A percentile compares a stretch with the other conserved stretches of the same genome.
These are phyloP conservation scores for Laspeyria flexula DNA, from an alignment of 2,888 invertebrate species.

Conservation along the genomic window DNA sequence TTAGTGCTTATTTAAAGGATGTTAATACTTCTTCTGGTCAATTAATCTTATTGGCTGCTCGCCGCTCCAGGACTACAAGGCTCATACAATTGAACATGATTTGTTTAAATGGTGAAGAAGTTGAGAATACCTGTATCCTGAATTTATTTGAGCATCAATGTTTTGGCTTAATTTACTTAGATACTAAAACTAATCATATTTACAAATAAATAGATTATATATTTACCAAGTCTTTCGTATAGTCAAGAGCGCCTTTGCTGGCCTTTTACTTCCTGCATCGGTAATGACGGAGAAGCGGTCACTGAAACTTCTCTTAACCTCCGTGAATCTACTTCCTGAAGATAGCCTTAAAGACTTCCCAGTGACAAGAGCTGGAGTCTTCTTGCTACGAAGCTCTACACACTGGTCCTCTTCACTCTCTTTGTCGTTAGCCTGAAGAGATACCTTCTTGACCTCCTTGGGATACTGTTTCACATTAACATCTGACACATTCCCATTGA, in stretches of 20 bases:
- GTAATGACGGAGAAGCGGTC: constrained; percentile 77
- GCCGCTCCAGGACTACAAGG: too few species aligned
- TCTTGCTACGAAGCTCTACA: constrained; percentile 57
- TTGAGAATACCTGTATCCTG: too few species aligned
- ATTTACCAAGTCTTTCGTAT: constrained; percentile 83
- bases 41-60: too few species aligned
- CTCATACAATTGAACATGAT: too few species aligned
- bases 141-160: too few species aligned
- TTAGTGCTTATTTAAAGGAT: too few species aligned
- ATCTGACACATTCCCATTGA: constrained; percentile 62
- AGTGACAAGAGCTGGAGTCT: constrained; percentile 53
- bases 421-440: constrained; percentile 46
- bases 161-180: too few species aligned
- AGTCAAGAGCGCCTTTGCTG: constrained; percentile 69
- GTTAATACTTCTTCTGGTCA: too few species aligned
- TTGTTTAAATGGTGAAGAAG: too few species aligned
- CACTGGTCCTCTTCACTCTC: constrained; percentile 41
- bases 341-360: constrained; percentile 71
- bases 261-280: constrained; percentile 68
- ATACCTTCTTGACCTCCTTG: constrained; percentile 57
- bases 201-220: constrained; percentile 16
- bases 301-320: constrained; percentile 80
- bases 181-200: too few species aligned
- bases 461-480: constrained; percentile 61
- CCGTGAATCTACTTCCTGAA: constrained; percentile 65